Evolutionary conservation across 2,888 invertebrate species (phyloP).

Genomic region (Esperia sulphurella): DNA sequence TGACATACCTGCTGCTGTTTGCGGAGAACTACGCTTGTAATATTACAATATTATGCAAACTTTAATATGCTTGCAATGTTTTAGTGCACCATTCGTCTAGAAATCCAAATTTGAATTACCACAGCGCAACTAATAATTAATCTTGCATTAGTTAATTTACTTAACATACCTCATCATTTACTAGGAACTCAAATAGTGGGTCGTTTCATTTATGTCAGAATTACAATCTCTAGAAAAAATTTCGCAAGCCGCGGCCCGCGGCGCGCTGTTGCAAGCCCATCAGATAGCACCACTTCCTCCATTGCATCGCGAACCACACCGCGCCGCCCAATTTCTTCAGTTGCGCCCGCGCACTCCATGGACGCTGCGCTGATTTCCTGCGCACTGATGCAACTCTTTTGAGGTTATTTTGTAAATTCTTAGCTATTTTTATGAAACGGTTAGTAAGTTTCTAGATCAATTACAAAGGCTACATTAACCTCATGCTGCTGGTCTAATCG

Average conservation of each 20-base stretch:
- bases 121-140: neutral
- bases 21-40: no score
- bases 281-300: slow-evolving; percentile 58
- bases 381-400: slow-evolving; percentile 33
- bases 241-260: slow-evolving; percentile 25
- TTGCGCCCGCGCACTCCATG: slow-evolving; percentile 24
- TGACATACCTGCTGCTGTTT: neutral
- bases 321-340: slow-evolving; percentile 52
- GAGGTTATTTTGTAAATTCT: slow-evolving; percentile 27
- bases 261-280: slow-evolving; percentile 49
- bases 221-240: slow-evolving; percentile 21
- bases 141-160: neutral
- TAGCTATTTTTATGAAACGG: slow-evolving; percentile 18
- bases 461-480: no score
- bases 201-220: slow-evolving; percentile 13
- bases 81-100: neutral
- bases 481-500: neutral
- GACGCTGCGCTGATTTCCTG: slow-evolving; percentile 32
- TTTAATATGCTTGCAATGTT: neutral
- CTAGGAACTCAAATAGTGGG: neutral
- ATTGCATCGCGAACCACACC: slow-evolving; percentile 39
- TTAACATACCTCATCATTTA: neutral
- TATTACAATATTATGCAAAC: neutral
- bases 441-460: no score
- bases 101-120: neutral